phyloP scores from a whole-genome alignment of 2,888 invertebrate genomes.

The Gastrophysa polygoni region DNA sequence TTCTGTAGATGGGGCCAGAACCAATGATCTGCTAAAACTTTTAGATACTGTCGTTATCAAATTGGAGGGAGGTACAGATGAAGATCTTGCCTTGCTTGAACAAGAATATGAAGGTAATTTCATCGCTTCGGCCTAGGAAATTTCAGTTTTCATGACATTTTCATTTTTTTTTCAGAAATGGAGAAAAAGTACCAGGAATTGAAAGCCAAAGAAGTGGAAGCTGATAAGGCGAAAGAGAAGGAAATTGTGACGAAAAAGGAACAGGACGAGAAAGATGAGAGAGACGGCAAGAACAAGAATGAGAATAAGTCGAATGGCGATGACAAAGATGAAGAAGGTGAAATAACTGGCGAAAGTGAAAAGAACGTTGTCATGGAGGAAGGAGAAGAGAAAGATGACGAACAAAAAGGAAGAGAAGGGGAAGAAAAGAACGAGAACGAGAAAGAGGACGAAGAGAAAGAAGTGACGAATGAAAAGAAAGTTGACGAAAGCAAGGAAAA shows the following conservation, averaged over 20 bases:
- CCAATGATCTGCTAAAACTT: slow-evolving; percentile 80
- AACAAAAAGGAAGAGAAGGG: slow-evolving; percentile 41
- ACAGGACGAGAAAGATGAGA: slow-evolving; percentile 54
- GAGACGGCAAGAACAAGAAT: slow-evolving; percentile 54
- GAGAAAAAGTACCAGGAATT: slow-evolving; percentile 50
- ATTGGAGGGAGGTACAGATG: slow-evolving; percentile 90
- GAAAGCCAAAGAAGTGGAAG: slow-evolving; percentile 45
- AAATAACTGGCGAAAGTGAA: slow-evolving; percentile 56
- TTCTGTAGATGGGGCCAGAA: slow-evolving; percentile 84
- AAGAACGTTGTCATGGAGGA: slow-evolving; percentile 35
- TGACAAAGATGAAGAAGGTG: slow-evolving; percentile 31
- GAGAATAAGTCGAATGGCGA: slow-evolving; percentile 34
- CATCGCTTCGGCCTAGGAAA: background rate
- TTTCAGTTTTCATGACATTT: background rate
- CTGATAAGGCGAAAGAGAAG: slow-evolving; percentile 41
- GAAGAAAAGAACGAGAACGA: slow-evolving; percentile 31
- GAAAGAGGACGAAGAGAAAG: slow-evolving; percentile 49
- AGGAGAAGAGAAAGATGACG: slow-evolving; percentile 32
- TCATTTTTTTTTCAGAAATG: slow-evolving; percentile 42
- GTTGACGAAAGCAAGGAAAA: slow-evolving; percentile 7
- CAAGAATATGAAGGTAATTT: slow-evolving; percentile 62
- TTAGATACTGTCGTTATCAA: slow-evolving; percentile 97
- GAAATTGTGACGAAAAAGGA: slow-evolving; percentile 27
- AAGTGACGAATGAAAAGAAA: background rate
- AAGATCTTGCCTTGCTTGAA: slow-evolving; percentile 87